Conservation (phyloP, 1,140 invertebrate genomes). For the Forficula auricularia region DNA sequence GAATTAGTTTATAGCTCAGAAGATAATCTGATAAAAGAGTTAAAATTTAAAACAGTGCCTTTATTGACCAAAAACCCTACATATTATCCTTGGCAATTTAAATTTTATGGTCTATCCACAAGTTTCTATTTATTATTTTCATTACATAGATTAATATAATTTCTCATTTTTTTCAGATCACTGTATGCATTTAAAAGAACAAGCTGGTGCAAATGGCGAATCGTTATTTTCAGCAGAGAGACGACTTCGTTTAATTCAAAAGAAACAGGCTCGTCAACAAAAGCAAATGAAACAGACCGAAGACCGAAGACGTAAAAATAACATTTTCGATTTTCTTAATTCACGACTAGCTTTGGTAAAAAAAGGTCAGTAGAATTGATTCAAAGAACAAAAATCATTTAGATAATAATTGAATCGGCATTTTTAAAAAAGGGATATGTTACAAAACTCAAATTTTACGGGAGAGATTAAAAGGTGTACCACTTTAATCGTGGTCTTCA, state of each 20-base stretch:
- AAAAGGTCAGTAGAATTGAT: constrained; percentile 20
- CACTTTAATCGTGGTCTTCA: too few species aligned
- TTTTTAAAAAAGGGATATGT: too few species aligned
- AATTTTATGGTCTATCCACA: too few species aligned
- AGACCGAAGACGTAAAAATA: constrained; percentile 33
- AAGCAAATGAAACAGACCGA: constrained; percentile 40
- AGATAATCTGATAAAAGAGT: too few species aligned
- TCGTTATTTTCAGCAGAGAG: constrained; percentile 53
- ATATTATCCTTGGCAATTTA: too few species aligned
- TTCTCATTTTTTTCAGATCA: constrained; percentile 32
- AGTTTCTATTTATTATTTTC: not conserved
- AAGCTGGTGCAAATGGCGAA: constrained; percentile 40
- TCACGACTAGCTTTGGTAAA: constrained; percentile 33
- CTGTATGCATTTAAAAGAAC: constrained; percentile 57
- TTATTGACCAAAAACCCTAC: too few species aligned
- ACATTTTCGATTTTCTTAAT: constrained; percentile 73
- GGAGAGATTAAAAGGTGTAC: too few species aligned
- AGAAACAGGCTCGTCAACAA: constrained; percentile 40
- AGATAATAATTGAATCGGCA: too few species aligned
- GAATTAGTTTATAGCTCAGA: too few species aligned
- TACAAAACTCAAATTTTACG: too few species aligned
- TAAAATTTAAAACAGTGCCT: too few species aligned
- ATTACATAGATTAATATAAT: not conserved
- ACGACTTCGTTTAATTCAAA: constrained; percentile 41
- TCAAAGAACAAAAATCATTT: constrained; percentile 5